These are phyloP conservation scores for Cyphomyrus plagiostoma DNA, from an alignment of 2,113 vertebrate genomes.

Conservation along the genomic window DNA sequence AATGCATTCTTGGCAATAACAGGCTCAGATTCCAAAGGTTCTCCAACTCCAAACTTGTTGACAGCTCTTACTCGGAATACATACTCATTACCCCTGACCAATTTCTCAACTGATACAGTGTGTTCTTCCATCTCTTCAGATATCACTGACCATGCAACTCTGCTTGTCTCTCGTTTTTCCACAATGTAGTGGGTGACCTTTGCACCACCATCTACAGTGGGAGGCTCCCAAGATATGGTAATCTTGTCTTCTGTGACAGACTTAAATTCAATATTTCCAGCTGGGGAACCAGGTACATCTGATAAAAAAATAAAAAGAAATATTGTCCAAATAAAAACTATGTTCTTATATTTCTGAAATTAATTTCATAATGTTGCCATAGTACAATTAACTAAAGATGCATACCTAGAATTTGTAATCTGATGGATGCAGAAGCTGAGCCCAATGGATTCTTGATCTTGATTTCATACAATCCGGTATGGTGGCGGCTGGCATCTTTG, in stretches of 20 bases:
- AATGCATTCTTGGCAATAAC: slow-evolving; percentile 90
- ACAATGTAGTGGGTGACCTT: slow-evolving; percentile 88
- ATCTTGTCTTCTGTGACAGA: slow-evolving; percentile 84
- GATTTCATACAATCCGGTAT: slow-evolving; percentile 86
- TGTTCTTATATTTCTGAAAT: not conserved
- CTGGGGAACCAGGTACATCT: slow-evolving; percentile 92
- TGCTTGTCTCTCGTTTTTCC: slow-evolving; percentile 89
- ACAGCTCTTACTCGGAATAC: slow-evolving; percentile 88
- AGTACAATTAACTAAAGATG: slow-evolving; percentile 14
- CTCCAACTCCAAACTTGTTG: slow-evolving; percentile 89
- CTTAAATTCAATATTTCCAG: slow-evolving; percentile 80
- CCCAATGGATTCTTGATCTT: slow-evolving; percentile 89
- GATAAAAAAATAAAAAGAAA: slow-evolving; percentile 25
- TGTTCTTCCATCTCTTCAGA: slow-evolving; percentile 74
- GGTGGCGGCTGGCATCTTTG: slow-evolving; percentile 79
- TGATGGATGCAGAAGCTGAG: slow-evolving; percentile 81
- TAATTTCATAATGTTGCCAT: not conserved
- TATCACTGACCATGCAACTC: slow-evolving; percentile 85
- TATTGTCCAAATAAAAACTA: not conserved
- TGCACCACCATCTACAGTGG: slow-evolving; percentile 79
- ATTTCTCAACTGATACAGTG: slow-evolving; percentile 69
- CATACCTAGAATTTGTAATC: slow-evolving; percentile 86
- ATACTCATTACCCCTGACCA: slow-evolving; percentile 90
- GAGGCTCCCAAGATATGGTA: slow-evolving; percentile 74
- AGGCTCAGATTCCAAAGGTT: slow-evolving; percentile 84